Base-by-base conservation (phyloP, 1,140 invertebrate genomes). In the Bombus polaris region DNA sequence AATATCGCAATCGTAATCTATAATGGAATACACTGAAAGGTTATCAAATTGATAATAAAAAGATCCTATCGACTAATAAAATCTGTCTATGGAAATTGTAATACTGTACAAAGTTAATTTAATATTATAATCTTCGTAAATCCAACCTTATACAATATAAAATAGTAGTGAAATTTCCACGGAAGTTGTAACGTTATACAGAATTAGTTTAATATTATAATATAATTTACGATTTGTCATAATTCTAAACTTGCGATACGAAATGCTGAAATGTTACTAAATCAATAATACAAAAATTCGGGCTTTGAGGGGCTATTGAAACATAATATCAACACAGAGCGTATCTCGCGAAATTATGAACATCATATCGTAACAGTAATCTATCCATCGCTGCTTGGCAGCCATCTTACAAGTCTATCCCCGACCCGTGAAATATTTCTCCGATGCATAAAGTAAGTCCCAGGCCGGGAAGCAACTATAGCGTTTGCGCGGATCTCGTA, bases 371-470 rank as follows among this genome's bases (percentile, higher is more conserved):
- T 22, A 32, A 39, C 10, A 1, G 3, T 9, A 44, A 79, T 42
- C 25, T 84, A 79, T 28, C 68, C 47, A 53, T 78, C 39, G 37
- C 53, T 79, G 72, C 32, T 13, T 57, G 68, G 66, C 76, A 25
- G 83, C 83, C 83, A 84, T 84, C 37, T 84, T 84, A 72, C 68
- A 10, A 62, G 42, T 32, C 53, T 72, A 62, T 72, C 83, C 75
- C 76, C 82, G 39, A 59, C 57, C 57, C n/a, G 39, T 42, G 28
- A 79, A 79, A 79, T 47, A 78, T 84, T 39, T 84, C 32, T 32
- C 12, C 83, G 6, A 32, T 75, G 76, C 83, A 80, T 84, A 80
- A 84, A 84, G 82, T 70, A 71, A 78, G 57, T 83, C 37, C 71
- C 66, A 78, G 59, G 4, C 59, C 15, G 53, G 25, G 72, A 13